phyloP scores from a whole-genome alignment of 2,888 invertebrate species.

The Incurvaria masculella region DNA sequence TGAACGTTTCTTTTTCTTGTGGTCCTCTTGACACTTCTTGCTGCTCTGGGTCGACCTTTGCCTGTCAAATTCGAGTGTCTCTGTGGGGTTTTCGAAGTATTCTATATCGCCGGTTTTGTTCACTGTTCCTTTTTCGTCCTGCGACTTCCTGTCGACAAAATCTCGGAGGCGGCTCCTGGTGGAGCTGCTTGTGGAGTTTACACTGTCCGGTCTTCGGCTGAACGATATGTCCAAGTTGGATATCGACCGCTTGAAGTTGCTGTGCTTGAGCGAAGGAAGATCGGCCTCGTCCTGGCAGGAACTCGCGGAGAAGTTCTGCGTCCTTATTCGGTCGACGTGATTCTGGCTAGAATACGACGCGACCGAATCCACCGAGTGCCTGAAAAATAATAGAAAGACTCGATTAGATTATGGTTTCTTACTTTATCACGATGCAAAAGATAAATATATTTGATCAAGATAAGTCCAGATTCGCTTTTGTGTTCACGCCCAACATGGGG shows the following conservation, averaged over 20 bases:
- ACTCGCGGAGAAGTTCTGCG: conserved; percentile 54
- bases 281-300: conserved; percentile 52
- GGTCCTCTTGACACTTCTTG: conserved; percentile 41
- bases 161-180: conserved; percentile 55
- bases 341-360: conserved; percentile 59
- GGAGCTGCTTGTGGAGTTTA: conserved; percentile 47
- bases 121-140: conserved; percentile 48
- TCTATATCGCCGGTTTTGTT: conserved; percentile 49
- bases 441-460: conserved; percentile 38
- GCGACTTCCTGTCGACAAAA: conserved; percentile 52
- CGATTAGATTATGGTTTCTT: conserved; percentile 38
- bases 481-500: neutral
- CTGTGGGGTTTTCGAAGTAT: conserved; percentile 51
- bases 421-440: conserved; percentile 18
- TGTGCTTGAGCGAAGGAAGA: conserved; percentile 51
- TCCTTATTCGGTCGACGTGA: conserved; percentile 57
- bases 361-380: conserved; percentile 58
- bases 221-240: conserved; percentile 42
- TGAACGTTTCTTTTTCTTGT: conserved; percentile 44
- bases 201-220: conserved; percentile 46
- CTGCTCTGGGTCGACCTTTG: conserved; percentile 41
- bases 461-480: conserved; percentile 24
- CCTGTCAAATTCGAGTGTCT: conserved; percentile 48
- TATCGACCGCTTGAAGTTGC: conserved; percentile 48
- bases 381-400: conserved; percentile 36